These are phyloP conservation scores for Amiota communis DNA, from an alignment of 2,888 invertebrate species.

Conservation along the genomic window DNA sequence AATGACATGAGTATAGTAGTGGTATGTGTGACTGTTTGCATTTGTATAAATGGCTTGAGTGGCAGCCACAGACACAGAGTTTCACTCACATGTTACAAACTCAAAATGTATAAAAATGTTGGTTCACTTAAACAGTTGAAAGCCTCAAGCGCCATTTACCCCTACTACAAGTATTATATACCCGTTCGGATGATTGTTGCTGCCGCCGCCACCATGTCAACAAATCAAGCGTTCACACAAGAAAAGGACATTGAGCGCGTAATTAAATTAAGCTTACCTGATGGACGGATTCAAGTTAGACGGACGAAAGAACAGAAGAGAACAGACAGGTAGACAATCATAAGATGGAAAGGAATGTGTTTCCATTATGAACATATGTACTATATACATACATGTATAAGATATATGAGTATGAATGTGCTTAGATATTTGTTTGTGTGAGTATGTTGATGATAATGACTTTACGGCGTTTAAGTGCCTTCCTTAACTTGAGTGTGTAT, in stretches of 20 bases:
- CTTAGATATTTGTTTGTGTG: not conserved
- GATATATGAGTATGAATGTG: constrained; percentile 2
- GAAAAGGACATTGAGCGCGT: constrained; percentile 64
- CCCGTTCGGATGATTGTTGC: not conserved
- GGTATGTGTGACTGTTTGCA: no score
- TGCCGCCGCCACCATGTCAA: not conserved
- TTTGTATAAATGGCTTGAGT: not conserved
- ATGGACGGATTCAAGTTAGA: constrained; percentile 60
- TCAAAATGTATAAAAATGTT: not conserved
- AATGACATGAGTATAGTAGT: no score
- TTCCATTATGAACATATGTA: not conserved
- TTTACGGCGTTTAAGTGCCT: constrained; percentile 22
- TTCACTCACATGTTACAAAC: not conserved
- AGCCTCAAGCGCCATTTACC: not conserved
- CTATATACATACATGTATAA: not conserved
- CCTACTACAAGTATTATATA: not conserved
- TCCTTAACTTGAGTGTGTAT: not conserved
- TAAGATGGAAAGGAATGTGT: constrained; percentile 36
- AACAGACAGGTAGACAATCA: constrained; percentile 12
- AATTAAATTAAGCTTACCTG: constrained; percentile 63
- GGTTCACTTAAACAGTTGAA: no score
- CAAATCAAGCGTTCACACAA: constrained; percentile 22
- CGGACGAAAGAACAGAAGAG: constrained; percentile 35
- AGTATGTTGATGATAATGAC: constrained; percentile 18
- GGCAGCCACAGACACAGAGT: not conserved